Conservation (phyloP, 2,797 vertebrate genomes). For the Scomberomorus guttatus region DNA sequence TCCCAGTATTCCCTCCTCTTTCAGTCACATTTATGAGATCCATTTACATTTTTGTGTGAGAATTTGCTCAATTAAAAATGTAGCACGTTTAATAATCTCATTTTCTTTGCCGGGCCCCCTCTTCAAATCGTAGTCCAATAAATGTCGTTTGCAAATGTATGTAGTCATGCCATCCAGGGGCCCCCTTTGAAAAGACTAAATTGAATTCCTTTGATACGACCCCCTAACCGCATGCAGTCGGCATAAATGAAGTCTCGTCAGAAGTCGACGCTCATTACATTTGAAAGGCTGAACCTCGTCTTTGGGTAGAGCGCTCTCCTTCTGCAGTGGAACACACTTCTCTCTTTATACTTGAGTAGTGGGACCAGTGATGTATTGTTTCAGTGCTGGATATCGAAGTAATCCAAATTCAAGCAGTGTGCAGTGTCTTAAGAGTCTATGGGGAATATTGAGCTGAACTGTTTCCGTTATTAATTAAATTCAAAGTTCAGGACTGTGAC, state of each 20-base stretch:
- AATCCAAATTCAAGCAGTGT: slow-evolving; percentile 56
- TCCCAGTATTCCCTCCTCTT: slow-evolving; percentile 4
- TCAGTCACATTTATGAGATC: slow-evolving; percentile 37
- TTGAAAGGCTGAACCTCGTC: slow-evolving; percentile 69
- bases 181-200: slow-evolving; percentile 76
- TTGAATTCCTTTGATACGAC: slow-evolving; percentile 79
- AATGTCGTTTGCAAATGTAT: slow-evolving; percentile 70
- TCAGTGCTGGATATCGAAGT: slow-evolving; percentile 53
- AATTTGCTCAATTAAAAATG: slow-evolving; percentile 77
- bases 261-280: slow-evolving; percentile 79
- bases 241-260: slow-evolving; percentile 79
- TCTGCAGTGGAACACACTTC: slow-evolving; percentile 35
- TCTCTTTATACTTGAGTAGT: slow-evolving; percentile 44
- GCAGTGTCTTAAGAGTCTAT: slow-evolving; percentile 45
- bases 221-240: slow-evolving; percentile 60
- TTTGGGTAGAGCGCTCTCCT: slow-evolving; percentile 44
- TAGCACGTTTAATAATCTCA: slow-evolving; percentile 71
- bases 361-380: slow-evolving; percentile 64
- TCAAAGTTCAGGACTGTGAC: slow-evolving; percentile 40
- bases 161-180: slow-evolving; percentile 60
- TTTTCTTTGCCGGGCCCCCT: slow-evolving; percentile 65
- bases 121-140: slow-evolving; percentile 71
- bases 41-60: slow-evolving; percentile 54
- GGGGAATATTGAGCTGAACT: slow-evolving; percentile 47
- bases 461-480: slow-evolving; percentile 62